A percentile compares a stretch with the other conserved stretches of the same genome.
These are phyloP conservation scores for Eilema sororculum DNA, from an alignment of 2,888 invertebrate genomes.

Conservation along the genomic window DNA sequence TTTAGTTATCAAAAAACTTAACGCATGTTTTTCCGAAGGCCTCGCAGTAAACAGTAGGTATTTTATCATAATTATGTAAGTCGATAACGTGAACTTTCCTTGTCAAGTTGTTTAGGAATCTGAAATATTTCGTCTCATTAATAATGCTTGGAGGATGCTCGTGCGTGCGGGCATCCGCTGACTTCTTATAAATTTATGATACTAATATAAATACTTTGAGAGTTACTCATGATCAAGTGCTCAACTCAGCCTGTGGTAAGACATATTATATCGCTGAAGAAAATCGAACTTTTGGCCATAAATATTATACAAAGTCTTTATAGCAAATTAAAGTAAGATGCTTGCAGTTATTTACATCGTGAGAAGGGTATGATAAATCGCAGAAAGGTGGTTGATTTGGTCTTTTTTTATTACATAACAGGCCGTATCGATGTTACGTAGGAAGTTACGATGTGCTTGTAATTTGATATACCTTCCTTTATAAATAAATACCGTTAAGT, in stretches of 20 bases:
- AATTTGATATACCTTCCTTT: background rate
- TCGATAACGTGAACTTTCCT: constrained; percentile 56
- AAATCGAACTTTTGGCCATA: constrained; percentile 43
- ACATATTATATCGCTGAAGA: constrained; percentile 43
- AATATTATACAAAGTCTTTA: constrained; percentile 41
- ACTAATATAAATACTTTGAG: constrained; percentile 80
- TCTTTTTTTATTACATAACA: background rate
- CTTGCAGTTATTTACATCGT: constrained; percentile 32
- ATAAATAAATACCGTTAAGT: background rate
- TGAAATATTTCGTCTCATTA: constrained; percentile 69
- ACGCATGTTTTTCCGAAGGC: constrained; percentile 1
- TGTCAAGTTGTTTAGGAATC: constrained; percentile 71
- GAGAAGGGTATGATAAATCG: constrained; percentile 32
- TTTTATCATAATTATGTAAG: constrained; percentile 42
- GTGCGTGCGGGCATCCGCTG: constrained; percentile 68
- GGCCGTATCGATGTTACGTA: background rate
- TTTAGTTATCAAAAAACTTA: background rate
- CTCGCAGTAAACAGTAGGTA: constrained; percentile 7
- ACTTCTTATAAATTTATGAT: constrained; percentile 81
- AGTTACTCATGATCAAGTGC: constrained; percentile 67
- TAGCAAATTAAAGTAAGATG: constrained; percentile 41
- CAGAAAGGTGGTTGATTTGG: constrained; percentile 9
- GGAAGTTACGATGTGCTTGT: background rate
- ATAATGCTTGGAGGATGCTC: constrained; percentile 67
- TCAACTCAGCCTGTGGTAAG: constrained; percentile 50